A percentile compares a stretch with the other conserved stretches of the same genome.
Conservation (phyloP, 2,113 vertebrate genomes). For the Thermophis baileyi region DNA sequence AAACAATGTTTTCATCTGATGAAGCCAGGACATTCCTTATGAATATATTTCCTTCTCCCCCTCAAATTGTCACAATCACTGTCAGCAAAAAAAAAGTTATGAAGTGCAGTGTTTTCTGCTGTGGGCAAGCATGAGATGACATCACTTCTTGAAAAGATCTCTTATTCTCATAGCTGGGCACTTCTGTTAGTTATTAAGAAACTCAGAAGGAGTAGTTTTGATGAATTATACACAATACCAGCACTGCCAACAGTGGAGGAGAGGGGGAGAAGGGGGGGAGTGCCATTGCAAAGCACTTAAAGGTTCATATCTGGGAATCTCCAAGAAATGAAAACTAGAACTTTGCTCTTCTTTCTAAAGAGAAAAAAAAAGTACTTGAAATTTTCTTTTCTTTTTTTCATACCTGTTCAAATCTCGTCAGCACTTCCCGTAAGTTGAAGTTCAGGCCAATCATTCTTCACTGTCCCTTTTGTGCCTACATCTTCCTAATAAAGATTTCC, state of each 20-base stretch:
- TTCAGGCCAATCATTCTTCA: slow-evolving; percentile 92
- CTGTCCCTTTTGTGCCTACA: slow-evolving; percentile 69
- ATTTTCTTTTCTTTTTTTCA: slow-evolving; percentile 38
- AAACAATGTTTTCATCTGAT: slow-evolving; percentile 15
- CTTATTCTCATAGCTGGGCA: neutral
- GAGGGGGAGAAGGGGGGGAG: neutral
- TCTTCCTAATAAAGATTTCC: slow-evolving; percentile 64
- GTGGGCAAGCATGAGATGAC: slow-evolving; percentile 33
- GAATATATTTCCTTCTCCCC: neutral
- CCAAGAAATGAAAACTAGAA: neutral
- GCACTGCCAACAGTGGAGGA: neutral
- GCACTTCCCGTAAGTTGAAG: slow-evolving; percentile 88
- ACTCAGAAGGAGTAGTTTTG: neutral
- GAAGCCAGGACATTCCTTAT: slow-evolving; percentile 37
- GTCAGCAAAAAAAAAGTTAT: slow-evolving; percentile 30
- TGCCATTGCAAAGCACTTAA: neutral
- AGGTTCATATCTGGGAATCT: neutral
- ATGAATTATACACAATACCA: slow-evolving; percentile 1
- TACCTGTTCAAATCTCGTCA: slow-evolving; percentile 95
- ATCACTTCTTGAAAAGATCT: slow-evolving; percentile 36
- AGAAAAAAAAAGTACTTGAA: slow-evolving; percentile 12
- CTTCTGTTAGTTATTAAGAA: slow-evolving; percentile 16
- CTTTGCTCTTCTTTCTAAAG: neutral
- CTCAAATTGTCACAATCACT: slow-evolving; percentile 32
- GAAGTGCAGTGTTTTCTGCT: slow-evolving; percentile 30